phyloP scores from a whole-genome alignment of 2,113 vertebrate genomes.

The human (Homo sapiens) region DNA sequence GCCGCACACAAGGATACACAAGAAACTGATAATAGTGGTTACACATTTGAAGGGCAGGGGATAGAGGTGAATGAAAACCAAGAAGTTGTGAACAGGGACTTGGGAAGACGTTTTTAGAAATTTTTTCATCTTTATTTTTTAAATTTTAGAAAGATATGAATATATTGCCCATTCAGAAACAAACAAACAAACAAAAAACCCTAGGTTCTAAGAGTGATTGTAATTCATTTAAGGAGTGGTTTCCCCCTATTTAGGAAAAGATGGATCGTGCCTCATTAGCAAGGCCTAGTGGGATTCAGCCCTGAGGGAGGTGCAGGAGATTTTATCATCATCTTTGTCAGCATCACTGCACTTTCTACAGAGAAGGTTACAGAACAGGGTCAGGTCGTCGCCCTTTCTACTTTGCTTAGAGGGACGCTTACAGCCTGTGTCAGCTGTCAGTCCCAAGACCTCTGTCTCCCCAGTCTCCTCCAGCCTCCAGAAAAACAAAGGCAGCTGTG shows the following conservation, averaged over 20 bases:
- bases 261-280: conserved; percentile 22
- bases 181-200: neutral
- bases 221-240: neutral
- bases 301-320: neutral
- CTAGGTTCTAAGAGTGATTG: neutral
- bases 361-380: neutral
- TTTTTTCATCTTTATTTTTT: neutral
- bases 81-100: neutral
- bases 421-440: neutral
- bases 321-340: neutral
- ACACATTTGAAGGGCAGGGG: neutral
- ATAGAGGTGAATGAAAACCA: neutral
- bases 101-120: neutral
- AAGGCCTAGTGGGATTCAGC: neutral
- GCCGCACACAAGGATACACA: neutral
- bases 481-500: neutral
- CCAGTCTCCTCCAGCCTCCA: neutral
- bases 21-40: neutral
- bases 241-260: conserved; percentile 11
- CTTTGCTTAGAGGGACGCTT: neutral
- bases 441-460: neutral
- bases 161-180: neutral
- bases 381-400: neutral
- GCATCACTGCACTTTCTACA: neutral
- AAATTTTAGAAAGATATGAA: conserved; percentile 5